Evolutionary conservation across 2,113 vertebrate genomes (phyloP), one percentile per base, ranked within the genome.

Genomic region (Vanacampus margaritifer): DNA sequence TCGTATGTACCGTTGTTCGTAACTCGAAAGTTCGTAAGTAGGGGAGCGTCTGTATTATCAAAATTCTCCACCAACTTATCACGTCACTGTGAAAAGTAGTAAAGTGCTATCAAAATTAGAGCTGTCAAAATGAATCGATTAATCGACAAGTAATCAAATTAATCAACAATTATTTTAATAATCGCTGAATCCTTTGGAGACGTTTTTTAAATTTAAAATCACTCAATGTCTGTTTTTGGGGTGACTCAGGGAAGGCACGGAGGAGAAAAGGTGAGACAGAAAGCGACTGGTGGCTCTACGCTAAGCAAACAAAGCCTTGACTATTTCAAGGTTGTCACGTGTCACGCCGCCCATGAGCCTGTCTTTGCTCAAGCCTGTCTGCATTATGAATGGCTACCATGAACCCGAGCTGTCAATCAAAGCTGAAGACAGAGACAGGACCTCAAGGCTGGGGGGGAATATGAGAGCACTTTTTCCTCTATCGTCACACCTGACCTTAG

Each of bases 241-340:
- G 46, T 68, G 62, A 75, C 72, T 68, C 32, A 39, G n/a, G 32
- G 14, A 35, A 69, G 24, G 5, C 41, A 54, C 23, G 2, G 36
- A 35, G 24, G 51, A 17, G 64, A 67, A 63, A 39, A 6, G 41
- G 58, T 5, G 21, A 13, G 45, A 59, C 23, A 43, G 48, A 64
- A 41, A 12, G 60, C 1, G 11, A 36, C 21, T 32, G 32, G 67
- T 39, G 41, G 26, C 23, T 64, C 75, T 75, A 23, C 24, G 43
- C 54, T 64, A 67, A 36, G 61, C 61, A 86, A 82, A 80, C 68
- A 79, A 79, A 85, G 71, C 73, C 72, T 72, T 78, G 64, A 78
- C 53, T 77, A 65, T 79, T 81, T 83, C 75, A 85, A 79, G 78
- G 83, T 68, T 78, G 71, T 65, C 73, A 79, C 85, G 79, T 70